These are phyloP conservation scores for Cheumatopsyche charites DNA, from an alignment of 1,140 invertebrate genomes.

Conservation along the genomic window DNA sequence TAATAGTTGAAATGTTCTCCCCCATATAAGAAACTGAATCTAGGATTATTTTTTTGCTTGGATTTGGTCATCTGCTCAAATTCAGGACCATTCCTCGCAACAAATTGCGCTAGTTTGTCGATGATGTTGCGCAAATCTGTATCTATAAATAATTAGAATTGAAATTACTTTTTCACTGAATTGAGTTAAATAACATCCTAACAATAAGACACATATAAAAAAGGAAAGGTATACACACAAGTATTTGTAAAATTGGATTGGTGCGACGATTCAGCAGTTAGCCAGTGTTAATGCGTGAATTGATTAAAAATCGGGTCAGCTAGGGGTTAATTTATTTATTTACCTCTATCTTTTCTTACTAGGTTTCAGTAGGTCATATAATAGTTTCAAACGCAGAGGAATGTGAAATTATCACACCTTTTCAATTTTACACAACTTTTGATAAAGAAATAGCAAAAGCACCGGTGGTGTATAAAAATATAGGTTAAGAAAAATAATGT, in stretches of 20 bases:
- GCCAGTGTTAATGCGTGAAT: too few relatives aligned
- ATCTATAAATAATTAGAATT: slow-evolving; percentile 65
- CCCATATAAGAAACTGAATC: slow-evolving; percentile 96
- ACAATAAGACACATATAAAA: slow-evolving; percentile 7
- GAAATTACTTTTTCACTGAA: slow-evolving; percentile 4
- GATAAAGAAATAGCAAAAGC: background rate
- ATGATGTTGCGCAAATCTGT: slow-evolving; percentile 94
- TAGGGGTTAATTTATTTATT: too few relatives aligned
- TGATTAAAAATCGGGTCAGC: too few relatives aligned
- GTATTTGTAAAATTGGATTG: slow-evolving; percentile 41
- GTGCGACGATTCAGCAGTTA: too few relatives aligned
- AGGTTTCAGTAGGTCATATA: too few relatives aligned
- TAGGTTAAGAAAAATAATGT: too few relatives aligned
- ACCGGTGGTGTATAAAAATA: background rate
- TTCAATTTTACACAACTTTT: too few relatives aligned
- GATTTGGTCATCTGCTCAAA: slow-evolving; percentile 98
- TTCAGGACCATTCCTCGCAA: slow-evolving; percentile 96
- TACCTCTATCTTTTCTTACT: too few relatives aligned
- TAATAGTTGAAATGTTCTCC: slow-evolving; percentile 96
- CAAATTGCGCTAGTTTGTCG: slow-evolving; percentile 97
- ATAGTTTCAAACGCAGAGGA: too few relatives aligned
- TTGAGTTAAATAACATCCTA: slow-evolving; percentile 19
- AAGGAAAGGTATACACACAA: slow-evolving; percentile 14
- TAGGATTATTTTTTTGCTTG: slow-evolving; percentile 96
- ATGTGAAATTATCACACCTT: too few relatives aligned